Evolutionary conservation across 92 coral and sea anemone species (phyloP), one percentile per base, ranked within the genome.

Genomic region (Montipora capitata): DNA sequence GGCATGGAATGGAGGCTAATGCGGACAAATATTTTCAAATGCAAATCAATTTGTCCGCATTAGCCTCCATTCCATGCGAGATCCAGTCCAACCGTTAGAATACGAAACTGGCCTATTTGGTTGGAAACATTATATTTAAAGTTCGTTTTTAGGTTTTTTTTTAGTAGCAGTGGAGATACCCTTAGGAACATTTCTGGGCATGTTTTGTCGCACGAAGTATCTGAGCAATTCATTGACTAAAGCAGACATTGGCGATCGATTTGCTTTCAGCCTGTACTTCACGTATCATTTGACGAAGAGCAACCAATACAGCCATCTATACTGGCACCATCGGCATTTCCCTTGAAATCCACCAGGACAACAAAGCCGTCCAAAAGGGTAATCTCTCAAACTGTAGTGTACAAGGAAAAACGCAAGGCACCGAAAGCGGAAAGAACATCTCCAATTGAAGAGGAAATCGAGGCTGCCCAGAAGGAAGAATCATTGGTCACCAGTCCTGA

Each of bases 381-480:
- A 5, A 79, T 92, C 5, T 92, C 97, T 9, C 90, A 89, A 52
- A 94, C 80, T 39, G 92, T 92, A 45, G 76, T 92, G 18, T 82
- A 87, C 40, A 79, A 79, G 66, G 80, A 63, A 61, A 87, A 79
- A 42, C 58, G 51, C 11, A 70, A 39, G 12, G n/a, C 69, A 45
- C 41, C 57, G 11, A 61, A 64, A 17, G 49, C 83, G 2, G 40
- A 74, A 71, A 42, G 16, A 14, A 41, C 76, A 38, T 40, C 75
- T 9, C 67, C 81, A 20, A 42, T 74, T 4, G 75, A 74, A 62
- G 41, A 43, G 12, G 45, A 62, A 14, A 54, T 3, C 1, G 16
- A 59, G 5, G 65, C 43, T 40, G 10, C 38, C 3, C 59, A 52
- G 7, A 16, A 64, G 7, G 74, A 66, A 5, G 76, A 61, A 49